Evolutionary conservation across 2,888 invertebrate genomes (phyloP).

Genomic region (Chrysina gloriosa): DNA sequence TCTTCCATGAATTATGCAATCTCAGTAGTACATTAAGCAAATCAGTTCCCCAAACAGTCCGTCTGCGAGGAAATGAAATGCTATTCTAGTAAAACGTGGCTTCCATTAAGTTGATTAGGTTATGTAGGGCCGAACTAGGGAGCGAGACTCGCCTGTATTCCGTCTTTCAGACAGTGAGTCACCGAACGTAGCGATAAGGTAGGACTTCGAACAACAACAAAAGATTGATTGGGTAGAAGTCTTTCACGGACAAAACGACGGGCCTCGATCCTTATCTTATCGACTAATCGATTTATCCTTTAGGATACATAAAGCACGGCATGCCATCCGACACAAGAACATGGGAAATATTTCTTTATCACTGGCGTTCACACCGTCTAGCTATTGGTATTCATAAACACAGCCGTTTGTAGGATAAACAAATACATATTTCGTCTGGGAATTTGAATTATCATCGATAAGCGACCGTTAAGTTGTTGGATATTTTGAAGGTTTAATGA

Average conservation of each 20-base stretch:
- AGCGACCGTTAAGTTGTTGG: slow-evolving; percentile 1
- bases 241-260: slow-evolving; percentile 33
- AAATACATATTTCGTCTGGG: slow-evolving; percentile 33
- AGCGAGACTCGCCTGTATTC: slow-evolving; percentile 36
- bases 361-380: slow-evolving; percentile 23
- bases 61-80: slow-evolving; percentile 52
- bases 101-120: slow-evolving; percentile 56
- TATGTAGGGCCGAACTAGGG: slow-evolving; percentile 42
- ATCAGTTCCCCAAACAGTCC: slow-evolving; percentile 43
- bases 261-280: slow-evolving; percentile 33
- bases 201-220: slow-evolving; percentile 35
- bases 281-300: slow-evolving; percentile 38
- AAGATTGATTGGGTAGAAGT: slow-evolving; percentile 38
- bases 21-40: slow-evolving; percentile 47
- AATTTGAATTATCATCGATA: slow-evolving; percentile 34
- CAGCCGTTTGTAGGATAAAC: slow-evolving; percentile 31
- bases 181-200: slow-evolving; percentile 35
- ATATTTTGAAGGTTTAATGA: slow-evolving; percentile 4
- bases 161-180: slow-evolving; percentile 43
- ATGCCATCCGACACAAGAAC: background rate
- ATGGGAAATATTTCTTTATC: slow-evolving; percentile 21
- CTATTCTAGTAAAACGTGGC: slow-evolving; percentile 53
- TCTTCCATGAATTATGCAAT: slow-evolving; percentile 40
- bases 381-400: slow-evolving; percentile 36
- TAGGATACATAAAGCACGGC: slow-evolving; percentile 18